Conservation (phyloP, 1,140 invertebrate species). For the Leptonema lineaticorne region DNA sequence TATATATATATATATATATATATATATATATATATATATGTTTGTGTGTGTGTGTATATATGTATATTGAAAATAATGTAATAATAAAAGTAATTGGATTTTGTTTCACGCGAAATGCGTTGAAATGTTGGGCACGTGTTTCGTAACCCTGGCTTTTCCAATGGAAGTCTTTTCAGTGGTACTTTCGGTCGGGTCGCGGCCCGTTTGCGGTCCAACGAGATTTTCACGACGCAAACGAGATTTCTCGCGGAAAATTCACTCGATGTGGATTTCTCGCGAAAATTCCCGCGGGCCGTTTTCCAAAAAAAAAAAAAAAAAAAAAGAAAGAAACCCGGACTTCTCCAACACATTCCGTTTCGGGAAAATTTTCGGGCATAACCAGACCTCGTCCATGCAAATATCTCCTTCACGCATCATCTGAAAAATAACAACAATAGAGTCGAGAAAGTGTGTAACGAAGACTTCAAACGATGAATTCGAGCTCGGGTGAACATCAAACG, state of each 20-base stretch:
- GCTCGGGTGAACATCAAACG: background rate
- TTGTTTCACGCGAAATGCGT: too few species aligned
- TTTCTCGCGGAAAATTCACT: constrained; percentile 20
- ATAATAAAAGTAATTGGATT: too few species aligned
- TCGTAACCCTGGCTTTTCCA: too few species aligned
- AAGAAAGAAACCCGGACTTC: background rate
- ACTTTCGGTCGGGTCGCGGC: background rate
- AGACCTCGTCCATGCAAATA: background rate
- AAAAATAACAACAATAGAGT: constrained; percentile 6
- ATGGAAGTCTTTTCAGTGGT: too few species aligned
- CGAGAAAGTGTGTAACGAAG: background rate
- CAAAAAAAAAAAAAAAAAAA: too few species aligned
- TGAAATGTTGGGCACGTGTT: too few species aligned
- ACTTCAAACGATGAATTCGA: constrained; percentile 2
- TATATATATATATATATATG: too few species aligned
- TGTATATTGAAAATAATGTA: too few species aligned
- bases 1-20: too few species aligned
- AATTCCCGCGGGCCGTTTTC: background rate
- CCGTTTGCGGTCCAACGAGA: constrained; percentile 14
- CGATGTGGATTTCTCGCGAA: constrained; percentile 14
- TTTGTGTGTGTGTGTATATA: too few species aligned
- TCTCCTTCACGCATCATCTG: constrained; percentile 11
- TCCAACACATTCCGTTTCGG: too few species aligned
- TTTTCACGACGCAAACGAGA: constrained; percentile 24
- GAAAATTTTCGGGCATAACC: too few species aligned